These are phyloP conservation scores for Vanessa cardui DNA, from an alignment of 2,888 invertebrate genomes.

Conservation along the genomic window DNA sequence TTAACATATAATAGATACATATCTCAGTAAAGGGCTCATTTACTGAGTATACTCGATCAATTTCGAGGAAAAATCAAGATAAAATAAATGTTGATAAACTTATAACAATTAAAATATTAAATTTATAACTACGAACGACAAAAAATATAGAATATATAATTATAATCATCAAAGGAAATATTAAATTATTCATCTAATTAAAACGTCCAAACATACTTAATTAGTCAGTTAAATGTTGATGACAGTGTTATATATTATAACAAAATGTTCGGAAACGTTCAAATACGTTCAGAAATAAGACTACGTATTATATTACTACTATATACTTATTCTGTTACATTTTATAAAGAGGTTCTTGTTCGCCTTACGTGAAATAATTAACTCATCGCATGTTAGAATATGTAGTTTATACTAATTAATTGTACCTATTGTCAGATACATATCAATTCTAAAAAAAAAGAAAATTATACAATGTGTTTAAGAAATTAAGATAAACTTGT, in stretches of 20 bases:
- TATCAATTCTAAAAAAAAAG: no score
- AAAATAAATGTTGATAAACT: slow-evolving; percentile 2
- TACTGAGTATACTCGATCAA: background rate
- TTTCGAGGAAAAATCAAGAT: background rate
- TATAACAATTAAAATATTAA: background rate
- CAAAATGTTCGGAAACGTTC: background rate
- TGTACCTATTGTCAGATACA: no score
- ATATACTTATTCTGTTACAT: no score
- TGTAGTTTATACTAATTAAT: no score
- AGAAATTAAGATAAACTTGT: no score
- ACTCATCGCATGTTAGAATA: no score
- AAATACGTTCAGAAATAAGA: background rate
- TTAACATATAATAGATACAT: no score
- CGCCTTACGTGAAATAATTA: no score
- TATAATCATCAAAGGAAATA: slow-evolving; percentile 2
- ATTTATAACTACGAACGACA: background rate
- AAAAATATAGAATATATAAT: background rate
- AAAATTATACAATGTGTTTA: no score
- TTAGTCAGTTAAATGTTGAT: slow-evolving; percentile 5
- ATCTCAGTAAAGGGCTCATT: no score
- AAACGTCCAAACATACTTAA: background rate
- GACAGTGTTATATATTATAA: background rate
- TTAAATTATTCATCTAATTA: slow-evolving; percentile 12
- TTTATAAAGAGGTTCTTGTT: no score
- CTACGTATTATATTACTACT: no score